Evolutionary conservation across 2,797 vertebrate species (phyloP), one percentile per base, ranked within the genome.

Genomic region (Halcyon smyrnensis): DNA sequence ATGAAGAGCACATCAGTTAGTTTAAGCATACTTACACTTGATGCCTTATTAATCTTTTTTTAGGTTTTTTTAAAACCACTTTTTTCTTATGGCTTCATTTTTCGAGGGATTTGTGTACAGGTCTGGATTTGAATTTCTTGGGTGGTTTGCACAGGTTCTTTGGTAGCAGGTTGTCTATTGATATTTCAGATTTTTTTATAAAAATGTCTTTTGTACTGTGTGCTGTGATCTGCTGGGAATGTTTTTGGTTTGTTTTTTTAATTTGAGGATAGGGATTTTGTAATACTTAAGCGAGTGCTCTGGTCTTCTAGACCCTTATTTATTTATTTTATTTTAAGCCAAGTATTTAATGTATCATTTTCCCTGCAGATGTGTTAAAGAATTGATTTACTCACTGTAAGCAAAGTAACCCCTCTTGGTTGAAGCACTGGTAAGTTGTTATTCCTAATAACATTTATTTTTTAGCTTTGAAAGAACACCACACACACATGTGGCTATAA

Each of bases 381-480:
- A 95, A 87, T 90, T 96, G 81, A 75, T 91, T 91, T 93, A 65
- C 91, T 93, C 79, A 91, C 76, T 90, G 63, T 97, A 69, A 96
- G 46, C 87, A 93, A 93, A 92, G 25, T 95, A 94, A 74, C 96
- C 95, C 89, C 95, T 81, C 75, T 89, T 97, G 91, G 13, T 96
- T 94, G 95, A 97, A 97, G 91, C 80, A 51, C 87, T 95, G 96
- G 98, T 98, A 98, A 98, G 98, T 98, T 97, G 48, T 82, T 93
- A 64, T 74, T 97, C 91, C 59, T 74, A 94, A 84, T 96, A 84
- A 90, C 46, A 17, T 93, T 86, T 95, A 89, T 34, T 74, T 93
- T 89, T 71, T 95, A 97, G 85, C 85, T 69, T 91, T 82, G 71
- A 73, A 74, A 81, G 43, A 16, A 18, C 39, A 14, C 16, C 6